These are phyloP conservation scores for Clanis bilineata DNA, from an alignment of 2,888 invertebrate species.

Conservation along the genomic window DNA sequence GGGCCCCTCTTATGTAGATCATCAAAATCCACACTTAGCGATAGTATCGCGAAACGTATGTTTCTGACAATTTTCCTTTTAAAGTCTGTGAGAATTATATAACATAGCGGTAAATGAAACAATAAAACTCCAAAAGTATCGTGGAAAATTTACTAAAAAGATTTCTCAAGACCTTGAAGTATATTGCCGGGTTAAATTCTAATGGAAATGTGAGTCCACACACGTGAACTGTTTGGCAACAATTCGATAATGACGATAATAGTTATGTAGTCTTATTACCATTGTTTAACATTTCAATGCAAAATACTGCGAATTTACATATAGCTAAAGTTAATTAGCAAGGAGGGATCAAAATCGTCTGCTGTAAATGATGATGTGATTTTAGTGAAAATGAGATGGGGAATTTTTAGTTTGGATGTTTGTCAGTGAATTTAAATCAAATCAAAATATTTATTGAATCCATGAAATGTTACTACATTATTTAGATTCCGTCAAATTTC, in stretches of 20 bases:
- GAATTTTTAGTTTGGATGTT: not conserved
- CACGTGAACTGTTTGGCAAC: not conserved
- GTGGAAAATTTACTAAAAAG: not conserved
- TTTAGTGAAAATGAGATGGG: not conserved
- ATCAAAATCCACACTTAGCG: too few species aligned
- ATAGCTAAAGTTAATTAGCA: not conserved
- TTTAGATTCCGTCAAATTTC: too few species aligned
- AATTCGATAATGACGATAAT: slow-evolving; percentile 1
- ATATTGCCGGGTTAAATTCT: not conserved
- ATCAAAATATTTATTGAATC: too few species aligned
- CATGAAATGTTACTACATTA: too few species aligned
- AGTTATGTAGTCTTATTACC: not conserved
- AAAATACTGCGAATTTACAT: not conserved
- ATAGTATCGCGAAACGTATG: too few species aligned
- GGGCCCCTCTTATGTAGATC: too few species aligned
- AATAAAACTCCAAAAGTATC: not conserved
- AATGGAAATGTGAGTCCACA: not conserved
- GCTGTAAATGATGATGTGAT: not conserved
- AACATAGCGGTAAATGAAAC: not conserved
- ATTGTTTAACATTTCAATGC: not conserved
- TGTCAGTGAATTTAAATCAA: too few species aligned
- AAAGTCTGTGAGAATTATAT: too few species aligned
- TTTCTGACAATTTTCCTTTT: too few species aligned
- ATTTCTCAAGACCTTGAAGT: not conserved
- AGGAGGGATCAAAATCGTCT: not conserved